Evolutionary conservation across 37 sponge, comb jelly and placozoan species (phyloP).

Genomic region (Chondrilla cf. caribensis): DNA sequence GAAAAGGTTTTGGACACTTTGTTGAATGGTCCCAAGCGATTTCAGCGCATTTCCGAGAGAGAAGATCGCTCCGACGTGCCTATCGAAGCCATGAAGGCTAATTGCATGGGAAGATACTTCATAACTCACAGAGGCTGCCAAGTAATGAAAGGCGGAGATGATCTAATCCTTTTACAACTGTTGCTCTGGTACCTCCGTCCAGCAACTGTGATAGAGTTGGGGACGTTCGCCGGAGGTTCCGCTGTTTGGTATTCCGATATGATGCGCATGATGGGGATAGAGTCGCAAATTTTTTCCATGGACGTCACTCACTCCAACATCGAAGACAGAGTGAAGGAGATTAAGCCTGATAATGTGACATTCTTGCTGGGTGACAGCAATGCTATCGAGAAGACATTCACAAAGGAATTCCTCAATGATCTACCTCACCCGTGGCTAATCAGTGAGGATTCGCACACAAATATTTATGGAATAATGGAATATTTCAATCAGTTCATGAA

Average conservation of each 20-base stretch:
- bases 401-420: slow-evolving; percentile 19
- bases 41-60: slow-evolving; percentile 42
- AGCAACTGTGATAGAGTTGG: slow-evolving; percentile 59
- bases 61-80: slow-evolving; percentile 46
- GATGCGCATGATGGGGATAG: neutral
- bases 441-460: slow-evolving; percentile 61
- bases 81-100: neutral
- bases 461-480: slow-evolving; percentile 29
- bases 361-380: slow-evolving; percentile 51
- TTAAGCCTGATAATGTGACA: slow-evolving; percentile 48
- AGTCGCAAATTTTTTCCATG: slow-evolving; percentile 31
- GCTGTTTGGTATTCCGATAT: slow-evolving; percentile 60
- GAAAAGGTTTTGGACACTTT: neutral
- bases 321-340: neutral
- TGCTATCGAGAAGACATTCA: slow-evolving; percentile 44
- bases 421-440: slow-evolving; percentile 55
- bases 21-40: slow-evolving; percentile 33
- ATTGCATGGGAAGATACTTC: slow-evolving; percentile 30
- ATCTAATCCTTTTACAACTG: slow-evolving; percentile 30
- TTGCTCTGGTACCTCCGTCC: slow-evolving; percentile 45
- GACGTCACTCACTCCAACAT: slow-evolving; percentile 54
- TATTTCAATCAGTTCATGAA: slow-evolving; percentile 45
- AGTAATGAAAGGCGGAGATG: slow-evolving; percentile 25
- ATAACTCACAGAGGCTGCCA: slow-evolving; percentile 11
- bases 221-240: slow-evolving; percentile 51